Evolutionary conservation across 2,888 invertebrate genomes (phyloP).

Genomic region (Dione juno): DNA sequence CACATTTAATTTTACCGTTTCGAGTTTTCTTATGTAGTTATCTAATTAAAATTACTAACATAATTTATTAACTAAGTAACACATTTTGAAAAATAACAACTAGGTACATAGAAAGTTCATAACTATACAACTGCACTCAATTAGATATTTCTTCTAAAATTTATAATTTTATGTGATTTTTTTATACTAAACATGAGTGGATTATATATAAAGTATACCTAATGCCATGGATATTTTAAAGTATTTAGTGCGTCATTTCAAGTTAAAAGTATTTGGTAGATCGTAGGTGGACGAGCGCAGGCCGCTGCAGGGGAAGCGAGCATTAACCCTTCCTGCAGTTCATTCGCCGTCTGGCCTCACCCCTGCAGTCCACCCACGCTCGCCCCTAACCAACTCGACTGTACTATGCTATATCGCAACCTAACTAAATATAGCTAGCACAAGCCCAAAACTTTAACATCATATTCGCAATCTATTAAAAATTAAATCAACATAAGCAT

Average conservation of each 20-base stretch:
- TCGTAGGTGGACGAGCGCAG: conserved; percentile 73
- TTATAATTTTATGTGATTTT: background rate
- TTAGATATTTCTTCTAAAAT: background rate
- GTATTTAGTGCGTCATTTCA: conserved; percentile 39
- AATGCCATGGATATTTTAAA: background rate
- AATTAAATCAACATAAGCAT: background rate
- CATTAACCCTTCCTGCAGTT: conserved; percentile 85
- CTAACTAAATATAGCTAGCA: conserved; percentile 45
- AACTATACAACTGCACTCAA: background rate
- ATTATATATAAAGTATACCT: background rate
- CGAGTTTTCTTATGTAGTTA: too few relatives aligned
- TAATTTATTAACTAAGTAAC: too few relatives aligned
- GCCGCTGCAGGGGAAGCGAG: conserved; percentile 82
- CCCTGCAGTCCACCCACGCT: conserved; percentile 68
- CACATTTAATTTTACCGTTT: too few relatives aligned
- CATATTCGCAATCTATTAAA: conserved; percentile 5
- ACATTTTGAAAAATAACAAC: too few relatives aligned
- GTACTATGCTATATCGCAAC: conserved; percentile 70
- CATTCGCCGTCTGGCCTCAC: conserved; percentile 85
- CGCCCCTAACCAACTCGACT: conserved; percentile 64
- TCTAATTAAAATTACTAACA: too few relatives aligned
- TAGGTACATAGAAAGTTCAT: too few relatives aligned
- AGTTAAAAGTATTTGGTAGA: conserved; percentile 52
- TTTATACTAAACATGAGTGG: background rate
- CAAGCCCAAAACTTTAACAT: conserved; percentile 25